A percentile compares a stretch with the other conserved stretches of the same genome.
These are phyloP conservation scores for Poecilus cupreus DNA, from an alignment of 2,888 invertebrate species.

Conservation along the genomic window DNA sequence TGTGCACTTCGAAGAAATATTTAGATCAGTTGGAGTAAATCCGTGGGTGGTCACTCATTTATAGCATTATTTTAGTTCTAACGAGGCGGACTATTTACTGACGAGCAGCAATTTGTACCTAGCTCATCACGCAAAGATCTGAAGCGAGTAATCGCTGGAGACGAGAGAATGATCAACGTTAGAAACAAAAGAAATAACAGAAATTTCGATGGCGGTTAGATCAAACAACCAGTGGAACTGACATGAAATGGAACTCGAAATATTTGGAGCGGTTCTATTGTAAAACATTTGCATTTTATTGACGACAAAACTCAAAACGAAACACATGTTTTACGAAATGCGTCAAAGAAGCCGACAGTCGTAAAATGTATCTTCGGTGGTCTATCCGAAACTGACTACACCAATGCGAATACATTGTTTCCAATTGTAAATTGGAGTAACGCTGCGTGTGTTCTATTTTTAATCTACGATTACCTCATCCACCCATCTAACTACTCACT, in stretches of 20 bases:
- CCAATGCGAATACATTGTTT: not conserved
- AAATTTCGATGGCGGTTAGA: constrained; percentile 22
- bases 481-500: not conserved
- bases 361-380: not conserved
- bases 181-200: constrained; percentile 35
- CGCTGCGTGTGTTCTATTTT: constrained; percentile 21
- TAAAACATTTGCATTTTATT: constrained; percentile 51
- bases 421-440: not conserved
- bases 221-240: not conserved
- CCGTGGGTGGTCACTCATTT: constrained; percentile 41
- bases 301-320: constrained; percentile 40
- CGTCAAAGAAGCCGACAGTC: constrained; percentile 19
- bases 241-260: constrained; percentile 36
- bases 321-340: constrained; percentile 37
- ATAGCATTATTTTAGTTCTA: constrained; percentile 31
- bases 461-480: not conserved
- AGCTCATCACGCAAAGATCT: not conserved
- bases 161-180: constrained; percentile 26
- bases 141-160: not conserved
- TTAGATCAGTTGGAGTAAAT: constrained; percentile 35
- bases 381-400: not conserved
- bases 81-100: constrained; percentile 26
- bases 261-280: constrained; percentile 49
- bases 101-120: constrained; percentile 30
- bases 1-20: constrained; percentile 36